phyloP scores from a whole-genome alignment of 1,140 invertebrate genomes.

The Metaphire vulgaris region DNA sequence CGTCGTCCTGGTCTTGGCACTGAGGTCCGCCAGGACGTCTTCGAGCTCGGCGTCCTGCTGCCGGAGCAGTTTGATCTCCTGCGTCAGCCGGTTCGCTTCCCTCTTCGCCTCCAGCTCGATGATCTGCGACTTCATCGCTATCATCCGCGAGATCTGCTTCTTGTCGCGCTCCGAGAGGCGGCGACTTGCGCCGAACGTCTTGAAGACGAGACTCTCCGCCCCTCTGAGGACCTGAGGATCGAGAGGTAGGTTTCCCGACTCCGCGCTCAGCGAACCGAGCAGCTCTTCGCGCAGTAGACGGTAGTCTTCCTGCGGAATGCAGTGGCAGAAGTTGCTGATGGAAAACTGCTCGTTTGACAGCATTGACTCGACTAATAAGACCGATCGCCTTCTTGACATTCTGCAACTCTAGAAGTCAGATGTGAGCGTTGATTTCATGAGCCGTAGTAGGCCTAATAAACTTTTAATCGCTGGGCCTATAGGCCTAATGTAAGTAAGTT shows the following conservation, averaged over 20 bases:
- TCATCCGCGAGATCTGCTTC: conserved; percentile 7
- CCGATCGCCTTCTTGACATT: no score
- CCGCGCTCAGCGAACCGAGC: not conserved
- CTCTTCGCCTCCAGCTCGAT: not conserved
- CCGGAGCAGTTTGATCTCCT: not conserved
- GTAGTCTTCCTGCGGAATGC: not conserved
- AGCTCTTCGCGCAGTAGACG: not conserved
- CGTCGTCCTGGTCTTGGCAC: not conserved
- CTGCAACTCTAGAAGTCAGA: no score
- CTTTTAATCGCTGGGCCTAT: no score
- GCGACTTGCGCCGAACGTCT: conserved; percentile 8
- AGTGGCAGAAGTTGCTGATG: not conserved
- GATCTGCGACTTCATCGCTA: conserved; percentile 7
- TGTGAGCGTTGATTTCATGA: no score
- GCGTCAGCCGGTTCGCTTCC: not conserved
- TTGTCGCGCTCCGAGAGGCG: conserved; percentile 2
- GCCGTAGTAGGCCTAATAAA: no score
- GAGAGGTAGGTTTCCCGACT: not conserved
- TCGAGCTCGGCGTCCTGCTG: not conserved
- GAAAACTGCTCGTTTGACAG: not conserved
- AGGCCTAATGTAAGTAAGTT: no score
- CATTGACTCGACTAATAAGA: not conserved
- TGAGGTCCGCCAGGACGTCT: not conserved
- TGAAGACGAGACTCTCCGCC: not conserved
- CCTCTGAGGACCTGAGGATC: not conserved